phyloP scores from a whole-genome alignment of 2,888 invertebrate species.

The Achlya flavicornis region DNA sequence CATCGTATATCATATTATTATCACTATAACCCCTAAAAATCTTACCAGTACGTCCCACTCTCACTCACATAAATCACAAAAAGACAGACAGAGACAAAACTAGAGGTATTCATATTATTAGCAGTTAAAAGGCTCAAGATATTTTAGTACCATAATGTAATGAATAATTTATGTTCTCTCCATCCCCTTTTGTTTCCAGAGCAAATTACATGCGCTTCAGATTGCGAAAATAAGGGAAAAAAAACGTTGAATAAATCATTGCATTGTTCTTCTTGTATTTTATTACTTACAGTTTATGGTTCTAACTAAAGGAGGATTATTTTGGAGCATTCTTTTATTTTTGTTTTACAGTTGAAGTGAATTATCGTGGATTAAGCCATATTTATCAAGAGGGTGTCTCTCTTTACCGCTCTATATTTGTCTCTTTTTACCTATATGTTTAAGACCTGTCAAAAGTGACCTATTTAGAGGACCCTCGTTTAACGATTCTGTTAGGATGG shows the following conservation, averaged over 20 bases:
- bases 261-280: constrained; percentile 8
- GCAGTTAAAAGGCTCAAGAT: constrained; percentile 2
- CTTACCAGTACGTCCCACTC: background rate
- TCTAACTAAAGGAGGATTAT: background rate
- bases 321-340: background rate
- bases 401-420: too few relatives aligned
- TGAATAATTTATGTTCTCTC: constrained; percentile 9
- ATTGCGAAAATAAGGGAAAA: constrained; percentile 12
- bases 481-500: too few relatives aligned
- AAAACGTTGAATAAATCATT: constrained; percentile 10
- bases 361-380: background rate
- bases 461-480: too few relatives aligned
- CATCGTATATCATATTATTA: too few relatives aligned
- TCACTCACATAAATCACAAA: background rate
- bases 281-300: constrained; percentile 4
- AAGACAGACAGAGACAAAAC: background rate
- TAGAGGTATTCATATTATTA: constrained; percentile 9
- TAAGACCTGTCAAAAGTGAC: too few relatives aligned
- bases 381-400: too few relatives aligned
- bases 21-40: too few relatives aligned
- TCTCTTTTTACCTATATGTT: too few relatives aligned
- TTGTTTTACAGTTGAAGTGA: background rate
- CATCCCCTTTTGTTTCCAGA: constrained; percentile 11
- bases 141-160: constrained; percentile 10
- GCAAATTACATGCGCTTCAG: constrained; percentile 12